Conservation (phyloP, 2,113 vertebrate genomes). For the Thinocorus orbignyianus region DNA sequence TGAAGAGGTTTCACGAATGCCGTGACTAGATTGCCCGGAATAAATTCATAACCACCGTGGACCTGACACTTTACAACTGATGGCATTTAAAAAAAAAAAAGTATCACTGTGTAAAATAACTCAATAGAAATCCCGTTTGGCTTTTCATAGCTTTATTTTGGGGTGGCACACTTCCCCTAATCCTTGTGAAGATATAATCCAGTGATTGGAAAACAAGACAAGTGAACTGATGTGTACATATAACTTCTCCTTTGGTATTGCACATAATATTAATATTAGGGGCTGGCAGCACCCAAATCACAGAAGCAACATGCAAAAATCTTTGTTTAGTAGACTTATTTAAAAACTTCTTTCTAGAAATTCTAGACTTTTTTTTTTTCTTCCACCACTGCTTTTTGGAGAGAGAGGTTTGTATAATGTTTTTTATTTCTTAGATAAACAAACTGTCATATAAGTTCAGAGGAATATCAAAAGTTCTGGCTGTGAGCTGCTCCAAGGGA, state of each 20-base stretch:
- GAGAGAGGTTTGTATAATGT: neutral
- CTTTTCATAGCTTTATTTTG: neutral
- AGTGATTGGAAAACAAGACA: neutral
- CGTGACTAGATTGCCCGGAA: neutral
- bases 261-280: neutral
- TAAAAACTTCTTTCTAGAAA: neutral
- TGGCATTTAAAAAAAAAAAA: neutral
- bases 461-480: neutral
- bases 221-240: neutral
- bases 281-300: neutral
- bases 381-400: neutral
- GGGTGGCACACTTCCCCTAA: neutral
- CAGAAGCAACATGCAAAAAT: neutral
- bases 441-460: neutral
- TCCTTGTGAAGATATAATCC: neutral
- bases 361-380: neutral
- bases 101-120: neutral
- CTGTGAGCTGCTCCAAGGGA: neutral
- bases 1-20: neutral
- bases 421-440: neutral
- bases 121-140: neutral
- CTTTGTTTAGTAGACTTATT: neutral
- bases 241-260: neutral
- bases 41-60: neutral
- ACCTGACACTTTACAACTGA: neutral